Percentiles rank a stretch among this genome's conserved stretches.
These are phyloP conservation scores for Heliconius ismenius DNA, from an alignment of 2,888 invertebrate species.

Conservation along the genomic window DNA sequence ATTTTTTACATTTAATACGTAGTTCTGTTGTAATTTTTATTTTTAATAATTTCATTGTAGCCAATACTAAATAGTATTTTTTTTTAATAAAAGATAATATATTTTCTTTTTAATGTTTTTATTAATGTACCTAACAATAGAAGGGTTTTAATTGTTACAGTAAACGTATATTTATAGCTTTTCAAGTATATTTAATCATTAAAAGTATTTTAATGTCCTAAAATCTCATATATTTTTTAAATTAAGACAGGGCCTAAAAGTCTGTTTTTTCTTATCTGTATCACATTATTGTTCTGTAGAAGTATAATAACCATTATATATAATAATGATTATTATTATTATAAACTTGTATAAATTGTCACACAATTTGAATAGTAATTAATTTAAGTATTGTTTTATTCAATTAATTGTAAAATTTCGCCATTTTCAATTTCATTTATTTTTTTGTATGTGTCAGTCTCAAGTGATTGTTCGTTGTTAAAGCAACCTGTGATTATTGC, in stretches of 20 bases:
- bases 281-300: background rate
- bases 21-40: background rate
- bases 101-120: background rate
- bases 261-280: background rate
- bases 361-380: background rate
- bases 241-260: background rate
- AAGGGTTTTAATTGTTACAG: background rate
- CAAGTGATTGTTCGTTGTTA: conserved; percentile 1
- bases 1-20: background rate
- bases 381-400: background rate
- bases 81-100: too few relatives aligned
- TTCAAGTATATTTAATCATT: background rate
- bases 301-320: background rate
- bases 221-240: background rate
- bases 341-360: background rate
- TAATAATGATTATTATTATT: background rate
- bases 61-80: too few relatives aligned
- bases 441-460: background rate
- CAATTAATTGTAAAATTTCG: background rate
- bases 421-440: background rate
- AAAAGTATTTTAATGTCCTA: background rate
- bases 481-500: conserved; percentile 28
- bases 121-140: background rate
- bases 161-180: background rate
- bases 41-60: background rate